A percentile compares a stretch with the other conserved stretches of the same genome.
phyloP scores from a whole-genome alignment of 2,888 invertebrate species.

The Clanis bilineata region DNA sequence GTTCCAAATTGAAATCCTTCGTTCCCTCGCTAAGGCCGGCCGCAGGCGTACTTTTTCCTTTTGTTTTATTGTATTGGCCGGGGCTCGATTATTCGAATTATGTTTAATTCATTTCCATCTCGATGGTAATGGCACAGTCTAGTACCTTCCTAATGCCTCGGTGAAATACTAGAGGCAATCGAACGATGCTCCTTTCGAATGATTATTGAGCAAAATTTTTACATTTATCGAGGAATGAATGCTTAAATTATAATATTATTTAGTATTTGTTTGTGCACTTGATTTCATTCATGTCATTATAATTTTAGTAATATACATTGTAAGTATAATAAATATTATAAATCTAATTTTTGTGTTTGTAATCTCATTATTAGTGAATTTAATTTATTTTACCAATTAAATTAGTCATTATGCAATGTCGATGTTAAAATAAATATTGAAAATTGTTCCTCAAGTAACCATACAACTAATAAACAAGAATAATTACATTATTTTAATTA shows the following conservation, averaged over 20 bases:
- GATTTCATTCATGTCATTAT: background rate
- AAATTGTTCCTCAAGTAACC: too few relatives aligned
- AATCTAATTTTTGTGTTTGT: too few relatives aligned
- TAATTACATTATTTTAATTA: background rate
- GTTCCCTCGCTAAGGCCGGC: slow-evolving; percentile 64
- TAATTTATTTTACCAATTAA: too few relatives aligned
- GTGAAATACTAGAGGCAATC: slow-evolving; percentile 34
- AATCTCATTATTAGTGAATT: too few relatives aligned
- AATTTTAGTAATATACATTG: background rate
- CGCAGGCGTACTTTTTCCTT: slow-evolving; percentile 70
- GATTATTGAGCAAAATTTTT: slow-evolving; percentile 18
- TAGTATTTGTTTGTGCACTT: background rate
- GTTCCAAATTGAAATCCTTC: slow-evolving; percentile 82
- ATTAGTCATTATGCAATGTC: too few relatives aligned
- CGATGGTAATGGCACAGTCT: slow-evolving; percentile 61
- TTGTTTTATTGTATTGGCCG: slow-evolving; percentile 77
- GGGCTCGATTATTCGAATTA: slow-evolving; percentile 80
- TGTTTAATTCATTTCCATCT: slow-evolving; percentile 80
- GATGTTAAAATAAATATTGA: too few relatives aligned
- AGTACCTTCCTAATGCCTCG: slow-evolving; percentile 39
- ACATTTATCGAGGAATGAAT: background rate
- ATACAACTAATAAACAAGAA: background rate
- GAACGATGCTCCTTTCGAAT: slow-evolving; percentile 26
- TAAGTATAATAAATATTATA: too few relatives aligned
- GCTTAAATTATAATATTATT: background rate